Percentiles rank a stretch among this genome's conserved stretches.
Evolutionary conservation across 2,888 invertebrate genomes (phyloP).

Genomic region (Chesias legatella): DNA sequence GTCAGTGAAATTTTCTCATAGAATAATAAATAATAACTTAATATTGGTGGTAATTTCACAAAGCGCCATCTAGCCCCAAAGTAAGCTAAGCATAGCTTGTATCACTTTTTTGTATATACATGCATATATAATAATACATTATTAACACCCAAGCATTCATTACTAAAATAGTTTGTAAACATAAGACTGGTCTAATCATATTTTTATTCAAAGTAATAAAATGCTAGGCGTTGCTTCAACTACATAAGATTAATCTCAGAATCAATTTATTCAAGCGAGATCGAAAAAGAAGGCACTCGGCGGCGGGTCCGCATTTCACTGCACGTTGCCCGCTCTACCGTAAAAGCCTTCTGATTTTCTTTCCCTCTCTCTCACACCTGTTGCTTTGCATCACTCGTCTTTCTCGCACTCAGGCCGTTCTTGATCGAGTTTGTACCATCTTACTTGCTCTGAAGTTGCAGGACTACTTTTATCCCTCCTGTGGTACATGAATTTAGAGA

Average conservation of each 20-base stretch:
- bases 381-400: constrained; percentile 35
- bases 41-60: too few species aligned
- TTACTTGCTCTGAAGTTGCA: constrained; percentile 74
- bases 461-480: constrained; percentile 76
- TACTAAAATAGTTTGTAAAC: constrained; percentile 27
- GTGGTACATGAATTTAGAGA: constrained; percentile 66
- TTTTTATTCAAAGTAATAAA: constrained; percentile 41
- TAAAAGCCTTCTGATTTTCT: constrained; percentile 76
- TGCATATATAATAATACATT: too few species aligned
- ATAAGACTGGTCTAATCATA: constrained; percentile 38
- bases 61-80: too few species aligned
- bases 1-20: too few species aligned
- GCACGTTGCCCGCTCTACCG: constrained; percentile 75
- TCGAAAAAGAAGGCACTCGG: constrained; percentile 68
- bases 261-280: constrained; percentile 78
- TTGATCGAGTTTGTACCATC: constrained; percentile 78
- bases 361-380: constrained; percentile 50
- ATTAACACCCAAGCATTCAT: too few species aligned
- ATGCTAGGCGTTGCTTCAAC: constrained; percentile 51
- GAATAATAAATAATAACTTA: too few species aligned
- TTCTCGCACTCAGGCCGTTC: constrained; percentile 54
- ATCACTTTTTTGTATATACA: too few species aligned
- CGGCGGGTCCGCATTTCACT: constrained; percentile 73
- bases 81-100: too few species aligned
- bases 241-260: constrained; percentile 75